Evolutionary conservation across 2,797 vertebrate species (phyloP), one percentile per base, ranked within the genome.

Genomic region (Alcedo atthis): DNA sequence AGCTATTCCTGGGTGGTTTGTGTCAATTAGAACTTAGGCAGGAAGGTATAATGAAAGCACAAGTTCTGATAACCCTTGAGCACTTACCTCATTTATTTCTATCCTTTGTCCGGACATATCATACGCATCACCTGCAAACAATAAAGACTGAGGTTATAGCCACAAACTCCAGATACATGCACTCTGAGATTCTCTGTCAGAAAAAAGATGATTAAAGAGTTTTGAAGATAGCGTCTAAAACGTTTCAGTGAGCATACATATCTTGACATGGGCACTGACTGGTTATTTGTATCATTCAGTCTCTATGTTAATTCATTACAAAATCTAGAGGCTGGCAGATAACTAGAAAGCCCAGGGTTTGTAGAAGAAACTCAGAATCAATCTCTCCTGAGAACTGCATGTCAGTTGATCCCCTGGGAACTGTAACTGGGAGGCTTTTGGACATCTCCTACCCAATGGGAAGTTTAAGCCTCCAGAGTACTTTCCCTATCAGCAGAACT

Each of bases 71-170:
- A 81, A 71, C 10, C n/a, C 19, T 84, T 33, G 26, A 49, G 54
- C 59, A 91, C 98, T 98, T 95, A 99, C 99, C 97, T 98, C 98
- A 18, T 97, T 98, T 76, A 98, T 95, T 86, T 98, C 98, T 18
- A 98, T 84, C 33, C 96, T 97, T 49, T 98, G 93, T 75, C 98
- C 98, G 28, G 97, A 61, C 45, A 96, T 92, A 73, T 98, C 98
- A 70, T 95, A 94, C 74, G 98, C 86, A 30, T 98, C 97, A 35
- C 99, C 99, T 99, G 88, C 61, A 96, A 81, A 71, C 81, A 43
- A 81, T 62, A 97, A 96, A 91, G 68, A 77, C 17, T 10, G 4
- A 49, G 14, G 53, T 95, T 85, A 86, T 55, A 81, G 53, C 19
- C 71, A 54, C 7, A n/a, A 73, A 42, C 15, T 69, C 43, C 0